Conservation (phyloP, 1,140 invertebrate genomes). For the Rhyzopertha dominica region DNA sequence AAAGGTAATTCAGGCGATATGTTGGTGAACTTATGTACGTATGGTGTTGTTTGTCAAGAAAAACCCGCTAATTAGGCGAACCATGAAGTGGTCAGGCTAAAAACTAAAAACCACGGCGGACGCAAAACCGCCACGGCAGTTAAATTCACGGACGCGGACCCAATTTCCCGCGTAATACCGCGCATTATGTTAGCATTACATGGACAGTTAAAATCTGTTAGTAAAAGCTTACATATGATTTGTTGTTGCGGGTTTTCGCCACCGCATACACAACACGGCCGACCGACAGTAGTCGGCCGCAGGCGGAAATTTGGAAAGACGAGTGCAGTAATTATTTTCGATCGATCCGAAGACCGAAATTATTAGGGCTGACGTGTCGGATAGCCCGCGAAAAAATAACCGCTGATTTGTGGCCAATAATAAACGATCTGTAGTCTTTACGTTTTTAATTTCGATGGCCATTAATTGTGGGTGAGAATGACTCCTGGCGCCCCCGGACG, state of each 20-base stretch:
- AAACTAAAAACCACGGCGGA: conserved; percentile 38
- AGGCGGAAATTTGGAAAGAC: too few relatives aligned
- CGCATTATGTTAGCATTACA: conserved; percentile 45
- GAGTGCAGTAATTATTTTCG: too few relatives aligned
- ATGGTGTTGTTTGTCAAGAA: too few relatives aligned
- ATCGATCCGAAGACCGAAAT: too few relatives aligned
- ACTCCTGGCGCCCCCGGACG: conserved; percentile 9
- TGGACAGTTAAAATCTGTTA: conserved; percentile 45
- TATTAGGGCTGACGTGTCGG: too few relatives aligned
- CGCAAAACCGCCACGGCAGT: conserved; percentile 35
- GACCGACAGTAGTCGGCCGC: too few relatives aligned
- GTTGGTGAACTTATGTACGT: too few relatives aligned
- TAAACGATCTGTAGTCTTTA: conserved; percentile 31
- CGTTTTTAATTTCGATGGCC: conserved; percentile 44
- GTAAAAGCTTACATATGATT: conserved; percentile 45
- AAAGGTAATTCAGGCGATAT: too few relatives aligned
- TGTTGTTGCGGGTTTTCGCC: conserved; percentile 42
- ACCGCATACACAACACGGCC: too few relatives aligned
- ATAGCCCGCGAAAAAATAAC: too few relatives aligned
- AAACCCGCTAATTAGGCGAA: too few relatives aligned
- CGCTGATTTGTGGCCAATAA: conserved; percentile 17
- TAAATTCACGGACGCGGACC: conserved; percentile 39
- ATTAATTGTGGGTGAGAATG: conserved; percentile 42
- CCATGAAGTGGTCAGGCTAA: too few relatives aligned
- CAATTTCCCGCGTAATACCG: conserved; percentile 43